Evolutionary conservation across 2,797 vertebrate genomes (phyloP).

Genomic region (Clarias fuscus): DNA sequence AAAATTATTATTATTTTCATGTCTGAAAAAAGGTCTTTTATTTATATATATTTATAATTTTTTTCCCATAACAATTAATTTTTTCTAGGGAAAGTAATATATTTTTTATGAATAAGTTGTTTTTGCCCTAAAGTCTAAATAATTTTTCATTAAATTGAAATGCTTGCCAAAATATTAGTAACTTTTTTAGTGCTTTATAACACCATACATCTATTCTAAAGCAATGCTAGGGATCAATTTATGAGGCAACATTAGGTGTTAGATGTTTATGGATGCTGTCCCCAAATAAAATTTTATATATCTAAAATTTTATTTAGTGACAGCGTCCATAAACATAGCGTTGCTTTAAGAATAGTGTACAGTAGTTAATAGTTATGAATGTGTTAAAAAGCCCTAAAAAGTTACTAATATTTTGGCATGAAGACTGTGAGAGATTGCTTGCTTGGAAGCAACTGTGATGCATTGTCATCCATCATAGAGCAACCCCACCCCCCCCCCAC

Average conservation of each 20-base stretch:
- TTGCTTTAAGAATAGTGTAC: background rate
- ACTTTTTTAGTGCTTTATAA: no score
- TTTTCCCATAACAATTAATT: background rate
- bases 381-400: slow-evolving; percentile 1
- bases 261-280: no score
- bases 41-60: background rate
- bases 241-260: no score
- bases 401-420: background rate
- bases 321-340: no score
- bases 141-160: no score
- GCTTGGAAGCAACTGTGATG: slow-evolving; percentile 11
- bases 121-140: background rate
- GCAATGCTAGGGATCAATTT: no score
- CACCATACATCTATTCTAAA: no score
- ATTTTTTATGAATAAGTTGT: background rate
- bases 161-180: no score
- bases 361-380: background rate
- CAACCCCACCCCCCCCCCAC: no score
- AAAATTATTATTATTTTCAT: no score
- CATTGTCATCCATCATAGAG: slow-evolving; percentile 22
- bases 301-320: no score
- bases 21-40: background rate
- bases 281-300: no score
- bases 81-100: background rate
- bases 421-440: background rate